These are phyloP conservation scores for Acronicta alni DNA, from an alignment of 2,888 invertebrate species.

Conservation along the genomic window DNA sequence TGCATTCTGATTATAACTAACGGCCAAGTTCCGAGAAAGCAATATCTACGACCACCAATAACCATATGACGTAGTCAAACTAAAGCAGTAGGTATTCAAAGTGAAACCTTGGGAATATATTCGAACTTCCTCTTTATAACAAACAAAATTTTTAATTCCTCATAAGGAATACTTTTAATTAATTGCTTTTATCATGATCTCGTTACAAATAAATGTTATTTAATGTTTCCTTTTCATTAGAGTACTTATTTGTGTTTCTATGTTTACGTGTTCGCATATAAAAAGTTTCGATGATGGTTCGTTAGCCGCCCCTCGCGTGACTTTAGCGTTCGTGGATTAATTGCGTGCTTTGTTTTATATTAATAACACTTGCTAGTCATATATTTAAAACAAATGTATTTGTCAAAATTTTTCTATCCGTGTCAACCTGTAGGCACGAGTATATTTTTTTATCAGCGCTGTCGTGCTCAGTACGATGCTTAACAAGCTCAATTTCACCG, in stretches of 20 bases:
- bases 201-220: background rate
- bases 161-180: background rate
- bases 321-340: slow-evolving; percentile 41
- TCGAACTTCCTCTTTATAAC: too few species aligned
- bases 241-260: slow-evolving; percentile 9
- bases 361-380: slow-evolving; percentile 40
- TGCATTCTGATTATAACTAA: slow-evolving; percentile 32
- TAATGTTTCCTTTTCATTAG: background rate
- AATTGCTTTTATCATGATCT: background rate
- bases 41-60: slow-evolving; percentile 21
- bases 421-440: slow-evolving; percentile 11
- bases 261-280: slow-evolving; percentile 10
- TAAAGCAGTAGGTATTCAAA: slow-evolving; percentile 21
- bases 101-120: slow-evolving; percentile 22
- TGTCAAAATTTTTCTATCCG: slow-evolving; percentile 21
- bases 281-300: slow-evolving; percentile 32
- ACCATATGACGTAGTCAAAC: slow-evolving; percentile 28
- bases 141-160: too few species aligned
- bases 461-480: slow-evolving; percentile 7
- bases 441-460: background rate
- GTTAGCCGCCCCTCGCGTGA: slow-evolving; percentile 38
- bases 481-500: slow-evolving; percentile 23
- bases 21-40: slow-evolving; percentile 26
- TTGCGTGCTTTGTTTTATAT: slow-evolving; percentile 46
- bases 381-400: slow-evolving; percentile 42